Percentiles rank a stretch among this genome's conserved stretches.
phyloP scores from a whole-genome alignment of 2,888 invertebrate genomes.

The Cantharis lateralis region DNA sequence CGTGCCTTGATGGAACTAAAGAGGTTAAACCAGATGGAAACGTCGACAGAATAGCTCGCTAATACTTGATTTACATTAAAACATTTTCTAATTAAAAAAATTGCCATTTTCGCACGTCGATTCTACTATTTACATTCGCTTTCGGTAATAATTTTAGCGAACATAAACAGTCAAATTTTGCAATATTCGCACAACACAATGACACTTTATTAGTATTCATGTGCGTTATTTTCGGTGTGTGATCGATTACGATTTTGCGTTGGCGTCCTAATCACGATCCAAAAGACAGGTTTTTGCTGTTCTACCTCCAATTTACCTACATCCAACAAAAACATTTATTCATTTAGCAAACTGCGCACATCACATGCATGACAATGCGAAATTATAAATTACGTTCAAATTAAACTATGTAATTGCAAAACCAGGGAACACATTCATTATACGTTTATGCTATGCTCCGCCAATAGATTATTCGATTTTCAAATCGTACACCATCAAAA shows the following conservation, averaged over 20 bases:
- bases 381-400: conserved; percentile 59
- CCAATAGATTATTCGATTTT: conserved; percentile 37
- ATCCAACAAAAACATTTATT: conserved; percentile 49
- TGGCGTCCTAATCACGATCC: neutral
- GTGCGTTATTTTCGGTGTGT: neutral
- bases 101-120: neutral
- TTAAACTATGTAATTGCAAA: conserved; percentile 60
- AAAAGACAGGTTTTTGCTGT: conserved; percentile 38
- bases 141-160: neutral
- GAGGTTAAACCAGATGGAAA: conserved; percentile 27
- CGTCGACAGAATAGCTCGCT: conserved; percentile 11
- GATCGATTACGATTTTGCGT: neutral
- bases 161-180: neutral
- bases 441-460: conserved; percentile 35
- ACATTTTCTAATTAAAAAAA: neutral
- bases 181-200: neutral
- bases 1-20: conserved; percentile 20
- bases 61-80: conserved; percentile 14
- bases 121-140: neutral
- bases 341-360: conserved; percentile 55
- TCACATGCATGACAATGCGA: conserved; percentile 58
- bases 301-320: conserved; percentile 38
- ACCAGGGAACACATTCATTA: conserved; percentile 56
- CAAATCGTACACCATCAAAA: conserved; percentile 35
- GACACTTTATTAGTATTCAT: neutral